phyloP scores from a whole-genome alignment of 2,888 invertebrate genomes.

The Mythimna loreyi region DNA sequence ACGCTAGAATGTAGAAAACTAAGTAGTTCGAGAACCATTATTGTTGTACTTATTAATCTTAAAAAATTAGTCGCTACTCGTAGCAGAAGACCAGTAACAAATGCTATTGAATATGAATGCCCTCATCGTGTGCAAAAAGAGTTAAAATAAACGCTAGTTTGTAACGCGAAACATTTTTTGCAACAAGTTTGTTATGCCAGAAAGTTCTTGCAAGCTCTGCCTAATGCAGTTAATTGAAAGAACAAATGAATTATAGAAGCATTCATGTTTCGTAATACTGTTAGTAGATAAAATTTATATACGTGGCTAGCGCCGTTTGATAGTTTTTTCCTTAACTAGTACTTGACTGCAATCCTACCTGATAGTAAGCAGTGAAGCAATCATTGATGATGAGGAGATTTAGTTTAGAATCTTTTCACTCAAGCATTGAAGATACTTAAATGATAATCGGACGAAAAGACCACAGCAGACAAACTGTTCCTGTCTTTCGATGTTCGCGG shows the following conservation, averaged over 20 bases:
- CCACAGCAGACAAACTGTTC: too few species aligned
- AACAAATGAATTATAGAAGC: slow-evolving; percentile 46
- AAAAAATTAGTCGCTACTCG: too few species aligned
- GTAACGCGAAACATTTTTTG: slow-evolving; percentile 48
- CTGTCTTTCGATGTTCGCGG: too few species aligned
- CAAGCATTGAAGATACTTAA: too few species aligned
- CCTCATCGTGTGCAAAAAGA: slow-evolving; percentile 43
- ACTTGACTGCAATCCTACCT: too few species aligned
- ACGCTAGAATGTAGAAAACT: slow-evolving; percentile 3
- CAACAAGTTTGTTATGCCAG: slow-evolving; percentile 38
- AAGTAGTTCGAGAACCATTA: slow-evolving; percentile 25
- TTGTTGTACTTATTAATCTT: too few species aligned
- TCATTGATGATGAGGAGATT: too few species aligned
- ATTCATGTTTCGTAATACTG: slow-evolving; percentile 21
- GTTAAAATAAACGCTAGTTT: slow-evolving; percentile 39
- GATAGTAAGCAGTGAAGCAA: too few species aligned
- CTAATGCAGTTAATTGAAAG: slow-evolving; percentile 52
- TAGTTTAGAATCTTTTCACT: too few species aligned
- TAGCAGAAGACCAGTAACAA: slow-evolving; percentile 32
- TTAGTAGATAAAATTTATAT: slow-evolving; percentile 31
- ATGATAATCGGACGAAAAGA: too few species aligned
- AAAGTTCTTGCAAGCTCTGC: slow-evolving; percentile 43
- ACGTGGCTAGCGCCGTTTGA: neutral
- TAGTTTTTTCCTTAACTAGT: too few species aligned
- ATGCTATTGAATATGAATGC: slow-evolving; percentile 43